Evolutionary conservation across 2,888 invertebrate genomes (phyloP), one percentile per base, ranked within the genome.

Genomic region (Elysia crispata): DNA sequence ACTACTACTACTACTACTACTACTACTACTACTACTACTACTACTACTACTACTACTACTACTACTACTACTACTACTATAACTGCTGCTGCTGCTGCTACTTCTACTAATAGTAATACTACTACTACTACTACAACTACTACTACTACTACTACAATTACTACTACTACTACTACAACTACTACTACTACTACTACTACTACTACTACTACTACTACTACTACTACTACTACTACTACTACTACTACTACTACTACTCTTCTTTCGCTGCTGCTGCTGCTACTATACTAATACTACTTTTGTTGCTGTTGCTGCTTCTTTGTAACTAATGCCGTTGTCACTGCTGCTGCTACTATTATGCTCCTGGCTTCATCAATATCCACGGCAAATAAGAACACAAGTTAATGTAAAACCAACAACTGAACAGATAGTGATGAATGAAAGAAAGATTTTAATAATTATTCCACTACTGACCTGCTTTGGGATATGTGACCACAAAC

Each of bases 401-500:
- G n/a, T n/a, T n/a, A n/a, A n/a, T n/a, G n/a, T n/a, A n/a, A n/a
- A n/a, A n/a, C n/a, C n/a, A n/a, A n/a, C n/a, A n/a, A n/a, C n/a
- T n/a, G n/a, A n/a, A n/a, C n/a, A n/a, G n/a, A n/a, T n/a, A n/a
- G n/a, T n/a, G n/a, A n/a, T n/a, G n/a, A n/a, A n/a, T n/a, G n/a
- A n/a, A n/a, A n/a, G n/a, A n/a, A n/a, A n/a, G n/a, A n/a, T n/a
- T n/a, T n/a, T n/a, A n/a, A n/a, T n/a, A n/a, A n/a, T n/a, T n/a
- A n/a, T n/a, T n/a, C n/a, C n/a, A n/a, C n/a, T n/a, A 91, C 93
- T 92, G 90, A 96, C 97, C 97, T 86, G 97, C 96, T 88, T 97
- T 94, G 0, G 97, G 97, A 93, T 95, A 97, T 15, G 97, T 97
- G 67, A 96, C 94, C 91, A 97, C 94, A 95, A 97, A 97, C 0